Evolutionary conservation across 2,888 invertebrate genomes (phyloP).

Genomic region (Teinopalpus imperialis): DNA sequence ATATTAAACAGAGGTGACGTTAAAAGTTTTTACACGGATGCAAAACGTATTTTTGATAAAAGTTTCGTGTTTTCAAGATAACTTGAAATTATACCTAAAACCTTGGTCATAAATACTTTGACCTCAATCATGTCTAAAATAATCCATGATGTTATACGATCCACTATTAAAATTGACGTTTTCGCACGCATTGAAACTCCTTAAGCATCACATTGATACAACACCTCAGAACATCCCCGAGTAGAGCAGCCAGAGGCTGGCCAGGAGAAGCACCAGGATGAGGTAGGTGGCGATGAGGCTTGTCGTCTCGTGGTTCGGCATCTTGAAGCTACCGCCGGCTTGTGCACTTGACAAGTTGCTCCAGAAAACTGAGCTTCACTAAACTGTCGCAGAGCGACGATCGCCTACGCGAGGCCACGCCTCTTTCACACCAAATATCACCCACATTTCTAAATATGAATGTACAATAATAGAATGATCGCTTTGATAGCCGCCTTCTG

Average conservation of each 20-base stretch:
- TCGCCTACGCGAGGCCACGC: slow-evolving; percentile 57
- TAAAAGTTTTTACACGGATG: no score
- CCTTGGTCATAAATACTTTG: no score
- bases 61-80: no score
- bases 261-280: slow-evolving; percentile 84
- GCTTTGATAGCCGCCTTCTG: slow-evolving; percentile 47
- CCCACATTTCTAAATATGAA: slow-evolving; percentile 63
- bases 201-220: slow-evolving; percentile 20
- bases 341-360: slow-evolving; percentile 63
- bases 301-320: slow-evolving; percentile 83
- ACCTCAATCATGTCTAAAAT: no score
- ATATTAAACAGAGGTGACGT: no score
- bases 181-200: no score
- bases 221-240: slow-evolving; percentile 83
- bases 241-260: slow-evolving; percentile 86
- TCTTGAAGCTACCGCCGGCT: slow-evolving; percentile 43
- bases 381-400: slow-evolving; percentile 40
- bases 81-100: no score
- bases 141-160: no score
- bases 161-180: no score
- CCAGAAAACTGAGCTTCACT: slow-evolving; percentile 59
- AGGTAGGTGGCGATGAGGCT: slow-evolving; percentile 87
- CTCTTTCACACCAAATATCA: slow-evolving; percentile 45
- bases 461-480: slow-evolving; percentile 48
- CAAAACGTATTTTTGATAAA: no score